Evolutionary conservation across 2,113 vertebrate species (phyloP).

Genomic region (Nesoenas mayeri): DNA sequence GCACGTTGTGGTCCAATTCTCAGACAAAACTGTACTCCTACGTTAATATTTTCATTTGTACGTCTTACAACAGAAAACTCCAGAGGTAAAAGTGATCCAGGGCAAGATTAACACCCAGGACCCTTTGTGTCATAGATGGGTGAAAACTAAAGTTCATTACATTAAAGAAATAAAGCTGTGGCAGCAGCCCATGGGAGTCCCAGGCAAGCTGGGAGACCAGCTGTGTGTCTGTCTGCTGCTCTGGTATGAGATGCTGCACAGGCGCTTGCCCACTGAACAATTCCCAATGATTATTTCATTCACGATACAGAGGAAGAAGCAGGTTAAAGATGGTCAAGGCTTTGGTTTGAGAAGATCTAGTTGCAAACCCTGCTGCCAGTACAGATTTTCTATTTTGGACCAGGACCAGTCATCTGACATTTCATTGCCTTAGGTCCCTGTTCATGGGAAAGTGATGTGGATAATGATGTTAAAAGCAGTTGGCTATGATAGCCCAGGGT

Average conservation of each 20-base stretch:
- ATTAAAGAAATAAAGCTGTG: neutral
- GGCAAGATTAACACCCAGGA: neutral
- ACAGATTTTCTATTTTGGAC: neutral
- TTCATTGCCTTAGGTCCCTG: neutral
- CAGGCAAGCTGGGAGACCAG: neutral
- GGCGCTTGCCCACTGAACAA: neutral
- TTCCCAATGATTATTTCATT: neutral
- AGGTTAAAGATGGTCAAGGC: neutral
- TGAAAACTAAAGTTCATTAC: neutral
- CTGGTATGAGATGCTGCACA: neutral
- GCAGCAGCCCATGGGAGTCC: neutral
- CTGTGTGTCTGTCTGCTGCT: neutral
- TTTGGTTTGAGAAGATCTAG: neutral
- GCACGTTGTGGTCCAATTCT: neutral
- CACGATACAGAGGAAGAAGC: accelerated
- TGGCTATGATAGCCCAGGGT: neutral
- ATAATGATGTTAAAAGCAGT: neutral
- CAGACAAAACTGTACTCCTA: neutral
- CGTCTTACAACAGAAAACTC: neutral
- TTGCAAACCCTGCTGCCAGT: neutral
- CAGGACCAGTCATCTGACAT: neutral
- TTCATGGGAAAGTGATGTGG: neutral
- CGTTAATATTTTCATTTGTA: neutral
- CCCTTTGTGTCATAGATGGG: neutral
- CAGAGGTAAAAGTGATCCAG: neutral